A percentile compares a stretch with the other conserved stretches of the same genome.
phyloP scores from a whole-genome alignment of 2,797 vertebrate species.

The Liasis olivaceus region DNA sequence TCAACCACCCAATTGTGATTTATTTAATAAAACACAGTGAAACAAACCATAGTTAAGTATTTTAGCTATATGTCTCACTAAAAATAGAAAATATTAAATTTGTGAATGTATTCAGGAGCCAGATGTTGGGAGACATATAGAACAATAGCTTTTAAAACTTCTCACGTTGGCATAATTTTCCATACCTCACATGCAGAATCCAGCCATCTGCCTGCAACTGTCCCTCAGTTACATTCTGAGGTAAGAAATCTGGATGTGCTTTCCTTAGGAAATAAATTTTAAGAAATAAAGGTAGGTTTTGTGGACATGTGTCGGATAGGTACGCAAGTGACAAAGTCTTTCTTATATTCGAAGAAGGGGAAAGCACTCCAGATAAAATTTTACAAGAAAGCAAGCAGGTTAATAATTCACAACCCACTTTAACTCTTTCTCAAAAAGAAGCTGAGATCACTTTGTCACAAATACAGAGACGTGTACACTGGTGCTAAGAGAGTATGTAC shows the following conservation, averaged over 20 bases:
- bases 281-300: background rate
- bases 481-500: background rate
- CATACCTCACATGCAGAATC: background rate
- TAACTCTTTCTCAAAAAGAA: constrained; percentile 27
- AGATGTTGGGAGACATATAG: background rate
- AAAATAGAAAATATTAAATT: background rate
- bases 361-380: constrained; percentile 28
- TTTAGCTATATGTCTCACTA: too few species aligned
- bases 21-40: background rate
- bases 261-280: background rate
- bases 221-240: too few species aligned
- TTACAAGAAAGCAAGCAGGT: constrained; percentile 34
- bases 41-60: background rate
- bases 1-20: background rate
- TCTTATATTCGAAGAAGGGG: constrained; percentile 6
- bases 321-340: constrained; percentile 24
- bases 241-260: background rate
- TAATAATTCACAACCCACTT: constrained; percentile 38
- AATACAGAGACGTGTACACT: background rate
- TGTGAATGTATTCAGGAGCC: background rate
- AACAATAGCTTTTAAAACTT: background rate
- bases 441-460: constrained; percentile 47
- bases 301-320: background rate
- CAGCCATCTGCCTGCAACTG: background rate
- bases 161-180: background rate